Evolutionary conservation across 1,140 invertebrate genomes (phyloP).

Genomic region (Aphelenchoides fujianensis): DNA sequence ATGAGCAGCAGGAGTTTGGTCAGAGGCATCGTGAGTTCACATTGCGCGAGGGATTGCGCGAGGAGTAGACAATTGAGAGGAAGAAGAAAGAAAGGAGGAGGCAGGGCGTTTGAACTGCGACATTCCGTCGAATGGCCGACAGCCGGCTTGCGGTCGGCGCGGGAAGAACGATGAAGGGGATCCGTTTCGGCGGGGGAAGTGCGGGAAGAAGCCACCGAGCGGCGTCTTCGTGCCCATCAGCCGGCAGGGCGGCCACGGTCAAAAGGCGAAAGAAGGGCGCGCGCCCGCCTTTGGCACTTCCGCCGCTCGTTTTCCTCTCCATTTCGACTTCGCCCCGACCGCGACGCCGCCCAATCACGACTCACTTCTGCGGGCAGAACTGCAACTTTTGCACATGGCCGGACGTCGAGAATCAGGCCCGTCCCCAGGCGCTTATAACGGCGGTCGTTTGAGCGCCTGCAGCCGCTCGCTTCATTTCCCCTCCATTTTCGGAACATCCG

Average conservation of each 20-base stretch:
- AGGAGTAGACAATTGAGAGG: not conserved
- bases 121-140: too few species aligned
- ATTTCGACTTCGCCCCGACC: not conserved
- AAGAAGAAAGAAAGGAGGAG: not conserved
- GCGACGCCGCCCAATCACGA: not conserved
- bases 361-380: not conserved
- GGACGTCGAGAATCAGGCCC: too few species aligned
- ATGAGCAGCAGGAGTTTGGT: not conserved
- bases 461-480: not conserved
- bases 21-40: not conserved
- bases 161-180: not conserved
- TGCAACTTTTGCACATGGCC: constrained; percentile 1
- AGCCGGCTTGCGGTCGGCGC: not conserved
- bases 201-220: not conserved
- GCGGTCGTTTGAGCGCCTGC: too few species aligned
- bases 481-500: not conserved
- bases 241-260: too few species aligned
- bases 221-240: not conserved
- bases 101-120: constrained; percentile 1
- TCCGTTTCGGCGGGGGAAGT: not conserved
- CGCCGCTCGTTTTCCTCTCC: not conserved
- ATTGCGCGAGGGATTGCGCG: not conserved
- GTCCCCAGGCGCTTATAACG: too few species aligned
- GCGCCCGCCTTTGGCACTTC: constrained; percentile 8
- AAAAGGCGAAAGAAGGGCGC: not conserved